Conservation (phyloP, 2,113 vertebrate species). For the Microcebus jonahi region DNA sequence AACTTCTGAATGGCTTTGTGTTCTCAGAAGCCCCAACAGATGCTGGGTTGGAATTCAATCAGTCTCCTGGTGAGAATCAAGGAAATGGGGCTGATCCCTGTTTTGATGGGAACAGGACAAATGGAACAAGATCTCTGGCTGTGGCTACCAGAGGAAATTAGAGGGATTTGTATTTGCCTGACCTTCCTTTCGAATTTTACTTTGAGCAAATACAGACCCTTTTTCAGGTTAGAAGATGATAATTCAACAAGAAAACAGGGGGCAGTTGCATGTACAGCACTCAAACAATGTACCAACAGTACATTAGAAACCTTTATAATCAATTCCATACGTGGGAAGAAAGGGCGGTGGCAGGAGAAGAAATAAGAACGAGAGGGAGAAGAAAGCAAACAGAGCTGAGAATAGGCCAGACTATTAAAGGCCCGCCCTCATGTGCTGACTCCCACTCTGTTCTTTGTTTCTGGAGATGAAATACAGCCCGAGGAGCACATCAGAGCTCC, state of each 20-base stretch:
- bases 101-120: constrained; percentile 70
- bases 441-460: neutral
- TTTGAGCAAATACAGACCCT: constrained; percentile 56
- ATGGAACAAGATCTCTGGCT: constrained; percentile 61
- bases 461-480: neutral
- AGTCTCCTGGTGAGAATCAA: constrained; percentile 80
- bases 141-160: constrained; percentile 43
- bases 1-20: constrained; percentile 84
- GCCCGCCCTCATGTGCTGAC: neutral
- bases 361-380: neutral
- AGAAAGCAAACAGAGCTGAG: neutral
- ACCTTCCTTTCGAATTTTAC: constrained; percentile 37
- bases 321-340: neutral
- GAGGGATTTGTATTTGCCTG: neutral
- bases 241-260: constrained; percentile 46
- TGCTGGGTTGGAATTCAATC: constrained; percentile 81
- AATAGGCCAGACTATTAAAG: neutral
- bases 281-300: neutral
- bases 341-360: neutral
- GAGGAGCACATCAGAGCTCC: neutral
- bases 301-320: neutral
- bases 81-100: constrained; percentile 63
- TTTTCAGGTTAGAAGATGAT: neutral
- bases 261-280: neutral
- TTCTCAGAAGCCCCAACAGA: constrained; percentile 84